Conservation (phyloP, 2,113 vertebrate species). For the Riparia riparia region DNA sequence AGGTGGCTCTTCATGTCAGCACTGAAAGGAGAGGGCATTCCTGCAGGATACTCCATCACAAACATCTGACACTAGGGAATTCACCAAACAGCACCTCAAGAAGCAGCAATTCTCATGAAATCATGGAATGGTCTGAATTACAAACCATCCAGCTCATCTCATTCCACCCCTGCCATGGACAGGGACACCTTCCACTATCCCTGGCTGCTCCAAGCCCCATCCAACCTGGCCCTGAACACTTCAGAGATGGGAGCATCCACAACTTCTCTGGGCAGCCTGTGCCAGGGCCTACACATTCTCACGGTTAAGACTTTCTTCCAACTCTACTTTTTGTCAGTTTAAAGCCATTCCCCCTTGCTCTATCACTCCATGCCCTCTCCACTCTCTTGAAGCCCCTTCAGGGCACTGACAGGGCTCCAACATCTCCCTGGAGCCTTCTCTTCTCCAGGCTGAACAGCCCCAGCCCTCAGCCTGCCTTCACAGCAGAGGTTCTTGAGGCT, state of each 20-base stretch:
- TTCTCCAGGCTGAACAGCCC: background rate
- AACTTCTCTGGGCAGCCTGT: background rate
- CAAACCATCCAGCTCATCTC: background rate
- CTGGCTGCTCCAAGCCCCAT: background rate
- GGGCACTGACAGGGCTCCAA: background rate
- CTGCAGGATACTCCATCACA: constrained; percentile 28
- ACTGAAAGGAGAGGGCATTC: constrained; percentile 13
- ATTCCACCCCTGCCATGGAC: background rate
- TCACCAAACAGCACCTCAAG: constrained; percentile 12
- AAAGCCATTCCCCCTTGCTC: background rate
- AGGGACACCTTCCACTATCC: background rate
- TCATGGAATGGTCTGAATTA: background rate
- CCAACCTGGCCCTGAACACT: background rate
- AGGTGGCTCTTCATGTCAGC: background rate
- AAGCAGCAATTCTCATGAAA: background rate
- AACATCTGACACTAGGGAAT: constrained; percentile 30
- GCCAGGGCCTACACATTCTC: background rate
- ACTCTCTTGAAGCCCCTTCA: background rate
- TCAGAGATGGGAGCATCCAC: background rate
- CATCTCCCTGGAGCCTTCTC: background rate
- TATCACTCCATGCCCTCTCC: background rate
- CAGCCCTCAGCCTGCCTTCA: background rate
- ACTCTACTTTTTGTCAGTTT: background rate
- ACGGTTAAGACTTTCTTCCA: background rate
- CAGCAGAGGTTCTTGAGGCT: background rate